phyloP scores from a whole-genome alignment of 1,140 invertebrate species.

The Papilio glaucus region DNA sequence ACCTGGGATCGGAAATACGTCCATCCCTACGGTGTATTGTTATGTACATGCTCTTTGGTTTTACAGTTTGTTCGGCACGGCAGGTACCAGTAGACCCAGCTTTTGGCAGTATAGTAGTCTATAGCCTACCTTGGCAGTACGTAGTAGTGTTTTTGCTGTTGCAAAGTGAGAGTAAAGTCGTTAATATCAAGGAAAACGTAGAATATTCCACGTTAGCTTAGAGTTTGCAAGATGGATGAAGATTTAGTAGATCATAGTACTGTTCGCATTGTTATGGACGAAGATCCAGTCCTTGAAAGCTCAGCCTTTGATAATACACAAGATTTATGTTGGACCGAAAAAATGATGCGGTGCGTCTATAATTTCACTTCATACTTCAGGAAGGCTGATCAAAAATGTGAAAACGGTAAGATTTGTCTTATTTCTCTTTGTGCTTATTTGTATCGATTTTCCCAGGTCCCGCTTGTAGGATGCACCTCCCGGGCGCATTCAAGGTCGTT shows the following conservation, averaged over 20 bases:
- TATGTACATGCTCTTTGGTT: too few relatives aligned
- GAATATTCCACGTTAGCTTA: background rate
- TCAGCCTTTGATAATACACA: constrained; percentile 53
- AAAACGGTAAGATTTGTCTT: constrained; percentile 54
- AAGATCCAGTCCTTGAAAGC: constrained; percentile 11
- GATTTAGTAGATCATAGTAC: constrained; percentile 22
- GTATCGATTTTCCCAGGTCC: constrained; percentile 44
- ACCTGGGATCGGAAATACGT: too few relatives aligned
- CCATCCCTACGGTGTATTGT: too few relatives aligned
- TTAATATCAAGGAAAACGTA: too few relatives aligned
- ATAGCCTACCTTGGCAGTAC: too few relatives aligned
- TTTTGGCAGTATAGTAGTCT: too few relatives aligned
- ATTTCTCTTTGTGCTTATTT: constrained; percentile 34
- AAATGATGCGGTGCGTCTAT: constrained; percentile 66
- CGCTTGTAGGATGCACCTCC: constrained; percentile 46
- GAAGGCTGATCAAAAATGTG: constrained; percentile 46
- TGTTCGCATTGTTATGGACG: constrained; percentile 31
- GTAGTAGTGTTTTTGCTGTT: too few relatives aligned
- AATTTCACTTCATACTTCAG: constrained; percentile 57
- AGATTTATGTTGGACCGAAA: constrained; percentile 61
- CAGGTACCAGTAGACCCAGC: too few relatives aligned
- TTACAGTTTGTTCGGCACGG: too few relatives aligned
- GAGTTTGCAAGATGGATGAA: constrained; percentile 25
- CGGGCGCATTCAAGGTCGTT: constrained; percentile 57
- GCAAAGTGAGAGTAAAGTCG: too few relatives aligned